Evolutionary conservation across 2,888 invertebrate genomes (phyloP), one percentile per base, ranked within the genome.

Genomic region (Plutella xylostella): DNA sequence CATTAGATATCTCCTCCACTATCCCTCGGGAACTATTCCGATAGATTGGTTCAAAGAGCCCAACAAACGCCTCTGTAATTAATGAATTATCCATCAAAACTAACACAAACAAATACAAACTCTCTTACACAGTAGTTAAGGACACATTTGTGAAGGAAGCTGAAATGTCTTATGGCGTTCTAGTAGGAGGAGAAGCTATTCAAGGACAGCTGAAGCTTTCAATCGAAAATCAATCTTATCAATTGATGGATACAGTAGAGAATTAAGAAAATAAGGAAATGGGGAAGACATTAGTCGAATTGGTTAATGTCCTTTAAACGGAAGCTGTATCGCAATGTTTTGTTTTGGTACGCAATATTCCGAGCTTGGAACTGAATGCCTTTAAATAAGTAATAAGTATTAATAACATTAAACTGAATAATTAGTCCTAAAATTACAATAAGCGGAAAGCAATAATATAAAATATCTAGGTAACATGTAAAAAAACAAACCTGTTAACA

Each of bases 21-120:
- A 68, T 86, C 86, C 86, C 85, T 55, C 61, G 85, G 82, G 85
- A 85, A 85, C 85, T 86, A 85, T 86, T 78, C 76, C 83, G 71
- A 86, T 86, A 82, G 85, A 86, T 86, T 84, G 86, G 82, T 82
- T 80, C 73, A 74, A 71, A 77, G 83, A 70, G 71, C 69, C n/a
- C 67, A 63, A 62, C 64, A 35, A 61, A 61, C 57, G 55, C 53
- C 54, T 48, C 42, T 22, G 38, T 46, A 46, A 49, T 51, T 52
- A 55, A 52, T 54, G 49, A 50, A 31, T 35, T 46, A 46, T 31
- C 38, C 38, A 31, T 42, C 25, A 42, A 25, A 14, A n/a, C 2
- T 4, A 18, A n/a, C 9, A 12, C 43, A 46, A 12, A 19, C 41
- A 7, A 45, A 51, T 43, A 12, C 38, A 5, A 34, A 47, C 45